Conservation (phyloP, 2,797 vertebrate genomes). For the Schizothorax lantsangensis region DNA sequence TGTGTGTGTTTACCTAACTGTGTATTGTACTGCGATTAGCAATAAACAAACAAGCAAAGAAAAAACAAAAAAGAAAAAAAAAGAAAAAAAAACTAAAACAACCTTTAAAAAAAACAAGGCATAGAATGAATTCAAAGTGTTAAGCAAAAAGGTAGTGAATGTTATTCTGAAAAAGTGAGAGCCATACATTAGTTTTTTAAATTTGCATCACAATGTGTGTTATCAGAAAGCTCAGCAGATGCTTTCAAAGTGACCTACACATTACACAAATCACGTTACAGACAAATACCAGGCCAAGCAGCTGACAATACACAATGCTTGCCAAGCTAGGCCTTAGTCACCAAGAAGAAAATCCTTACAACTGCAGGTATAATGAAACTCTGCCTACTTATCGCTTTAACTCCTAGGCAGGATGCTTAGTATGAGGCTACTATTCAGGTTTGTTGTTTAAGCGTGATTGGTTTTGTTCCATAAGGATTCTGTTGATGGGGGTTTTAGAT, state of each 20-base stretch:
- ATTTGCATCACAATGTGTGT: background rate
- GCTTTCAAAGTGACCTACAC: slow-evolving; percentile 2
- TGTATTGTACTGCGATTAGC: slow-evolving; percentile 66
- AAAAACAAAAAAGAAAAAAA: slow-evolving; percentile 38
- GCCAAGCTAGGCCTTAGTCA: slow-evolving; percentile 21
- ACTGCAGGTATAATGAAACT: background rate
- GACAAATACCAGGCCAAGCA: slow-evolving; percentile 24
- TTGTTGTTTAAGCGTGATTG: background rate
- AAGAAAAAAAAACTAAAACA: slow-evolving; percentile 35
- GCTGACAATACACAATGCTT: slow-evolving; percentile 37
- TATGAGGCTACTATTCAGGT: background rate
- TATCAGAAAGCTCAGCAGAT: slow-evolving; percentile 23
- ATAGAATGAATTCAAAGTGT: slow-evolving; percentile 8
- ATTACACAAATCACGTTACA: slow-evolving; percentile 18
- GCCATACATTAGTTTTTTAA: background rate
- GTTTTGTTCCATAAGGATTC: background rate
- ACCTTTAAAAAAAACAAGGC: slow-evolving; percentile 34
- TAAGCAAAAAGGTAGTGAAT: slow-evolving; percentile 3
- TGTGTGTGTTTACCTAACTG: slow-evolving; percentile 64
- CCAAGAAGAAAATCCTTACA: slow-evolving; percentile 1
- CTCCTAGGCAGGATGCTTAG: slow-evolving; percentile 1
- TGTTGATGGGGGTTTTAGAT: background rate
- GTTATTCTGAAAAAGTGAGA: background rate
- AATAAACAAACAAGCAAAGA: slow-evolving; percentile 57
- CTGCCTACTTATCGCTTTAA: background rate